These are phyloP conservation scores for Drosophila glabriapex DNA, from an alignment of 2,888 invertebrate genomes.

Conservation along the genomic window DNA sequence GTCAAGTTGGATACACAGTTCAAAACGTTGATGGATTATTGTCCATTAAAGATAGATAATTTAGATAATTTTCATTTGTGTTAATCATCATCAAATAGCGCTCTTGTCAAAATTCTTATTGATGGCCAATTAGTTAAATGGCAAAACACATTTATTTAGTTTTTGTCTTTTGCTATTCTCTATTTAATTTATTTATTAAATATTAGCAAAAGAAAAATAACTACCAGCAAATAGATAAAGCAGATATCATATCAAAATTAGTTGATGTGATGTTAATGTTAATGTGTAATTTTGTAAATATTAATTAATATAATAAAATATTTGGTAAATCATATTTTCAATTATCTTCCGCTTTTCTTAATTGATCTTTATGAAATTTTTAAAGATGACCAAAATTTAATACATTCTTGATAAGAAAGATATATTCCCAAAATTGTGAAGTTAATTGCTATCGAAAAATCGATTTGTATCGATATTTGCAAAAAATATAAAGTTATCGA, in stretches of 20 bases:
- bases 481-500: background rate
- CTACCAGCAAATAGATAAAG: too few relatives aligned
- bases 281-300: background rate
- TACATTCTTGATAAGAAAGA: too few relatives aligned
- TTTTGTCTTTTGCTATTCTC: background rate
- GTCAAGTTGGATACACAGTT: conserved; percentile 20
- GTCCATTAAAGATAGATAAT: background rate
- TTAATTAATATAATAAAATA: background rate
- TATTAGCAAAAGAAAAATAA: background rate
- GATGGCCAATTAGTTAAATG: background rate
- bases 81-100: background rate
- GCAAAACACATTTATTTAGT: background rate
- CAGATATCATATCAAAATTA: too few relatives aligned
- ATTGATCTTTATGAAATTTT: too few relatives aligned
- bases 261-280: too few relatives aligned
- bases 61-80: background rate
- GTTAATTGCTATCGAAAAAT: background rate
- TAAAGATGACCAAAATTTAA: too few relatives aligned
- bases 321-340: background rate
- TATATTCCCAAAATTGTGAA: background rate
- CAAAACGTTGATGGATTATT: background rate
- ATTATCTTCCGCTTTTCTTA: too few relatives aligned
- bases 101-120: background rate
- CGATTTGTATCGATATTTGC: background rate
- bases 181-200: background rate